Evolutionary conservation across 2,888 invertebrate species (phyloP), one percentile per base, ranked within the genome.

Genomic region (Coleophora deauratella): DNA sequence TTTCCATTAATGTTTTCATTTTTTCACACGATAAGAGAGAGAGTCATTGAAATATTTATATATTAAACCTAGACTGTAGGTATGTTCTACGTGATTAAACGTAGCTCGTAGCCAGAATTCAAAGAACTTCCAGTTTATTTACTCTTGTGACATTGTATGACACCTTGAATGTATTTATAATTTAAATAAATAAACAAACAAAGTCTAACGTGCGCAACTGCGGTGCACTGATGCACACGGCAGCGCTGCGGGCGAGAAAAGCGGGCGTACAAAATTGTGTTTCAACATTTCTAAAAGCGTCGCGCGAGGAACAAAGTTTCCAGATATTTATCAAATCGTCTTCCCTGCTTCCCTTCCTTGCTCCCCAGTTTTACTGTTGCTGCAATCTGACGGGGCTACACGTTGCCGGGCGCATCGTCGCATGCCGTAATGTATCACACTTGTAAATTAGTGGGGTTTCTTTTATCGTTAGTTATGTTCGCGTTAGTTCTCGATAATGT

Each of bases 241-340:
- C 42, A 50, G 46, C 46, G 62, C 69, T 65, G 57, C 65, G 56
- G 63, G 66, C 66, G 62, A 63, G 62, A 62, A 60, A 59, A 58
- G 66, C 65, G 64, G 59, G 63, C 55, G 55, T 58, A 59, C 59
- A 68, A 72, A 21, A 71, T 74, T 68, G 72, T 67, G 59, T 70
- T 65, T 59, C 58, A 65, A 60, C 62, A 60, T 65, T 66, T 65
- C 64, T 66, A 67, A 75, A 72, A 73, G 59, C 56, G 59, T 56
- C 62, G 59, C 56, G 62, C 61, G 10, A 15, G 35, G 35, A 59
- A 63, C 66, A 68, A 73, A 72, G 61, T 75, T 74, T 72, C 62
- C 57, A 70, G 72, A 75, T 69, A 73, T 75, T 74, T 72, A 76
- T 75, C 74, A 75, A 71, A 73, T 68, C 62, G 65, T 63, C 63